Evolutionary conservation across 2,888 invertebrate species (phyloP).

Genomic region (Sturmia bella): DNA sequence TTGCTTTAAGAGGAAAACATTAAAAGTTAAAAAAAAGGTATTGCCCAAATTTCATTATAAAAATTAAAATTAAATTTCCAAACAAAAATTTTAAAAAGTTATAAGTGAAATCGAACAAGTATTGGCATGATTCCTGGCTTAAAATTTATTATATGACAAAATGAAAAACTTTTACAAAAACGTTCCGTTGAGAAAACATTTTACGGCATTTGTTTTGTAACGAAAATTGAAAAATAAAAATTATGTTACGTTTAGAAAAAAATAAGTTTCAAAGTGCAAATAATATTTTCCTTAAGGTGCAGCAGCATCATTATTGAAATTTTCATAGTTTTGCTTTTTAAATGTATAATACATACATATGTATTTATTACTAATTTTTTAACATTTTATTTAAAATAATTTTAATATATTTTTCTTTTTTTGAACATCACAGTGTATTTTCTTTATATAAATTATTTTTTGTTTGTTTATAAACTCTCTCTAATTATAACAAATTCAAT

Average conservation of each 20-base stretch:
- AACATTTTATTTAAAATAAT: slow-evolving; percentile 52
- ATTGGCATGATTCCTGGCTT: too few species aligned
- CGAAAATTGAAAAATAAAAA: background rate
- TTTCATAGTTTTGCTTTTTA: slow-evolving; percentile 24
- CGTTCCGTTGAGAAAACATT: too few species aligned
- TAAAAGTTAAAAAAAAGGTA: too few species aligned
- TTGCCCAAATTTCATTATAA: too few species aligned
- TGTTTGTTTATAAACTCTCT: slow-evolving; percentile 37
- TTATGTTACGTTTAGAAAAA: slow-evolving; percentile 23
- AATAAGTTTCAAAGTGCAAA: slow-evolving; percentile 44
- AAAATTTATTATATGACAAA: too few species aligned
- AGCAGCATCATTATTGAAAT: slow-evolving; percentile 43
- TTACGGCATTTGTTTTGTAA: background rate
- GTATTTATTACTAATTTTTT: slow-evolving; percentile 50
- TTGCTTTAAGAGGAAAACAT: too few species aligned
- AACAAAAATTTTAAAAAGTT: too few species aligned
- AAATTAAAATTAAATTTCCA: too few species aligned
- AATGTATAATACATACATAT: slow-evolving; percentile 27
- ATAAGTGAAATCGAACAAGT: too few species aligned
- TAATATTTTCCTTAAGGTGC: slow-evolving; percentile 51
- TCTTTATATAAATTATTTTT: slow-evolving; percentile 72
- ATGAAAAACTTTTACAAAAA: too few species aligned
- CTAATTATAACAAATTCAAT: slow-evolving; percentile 59
- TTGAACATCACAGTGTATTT: slow-evolving; percentile 70
- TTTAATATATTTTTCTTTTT: slow-evolving; percentile 43